phyloP scores from a whole-genome alignment of 2,797 vertebrate species.

The Smutsia gigantea region DNA sequence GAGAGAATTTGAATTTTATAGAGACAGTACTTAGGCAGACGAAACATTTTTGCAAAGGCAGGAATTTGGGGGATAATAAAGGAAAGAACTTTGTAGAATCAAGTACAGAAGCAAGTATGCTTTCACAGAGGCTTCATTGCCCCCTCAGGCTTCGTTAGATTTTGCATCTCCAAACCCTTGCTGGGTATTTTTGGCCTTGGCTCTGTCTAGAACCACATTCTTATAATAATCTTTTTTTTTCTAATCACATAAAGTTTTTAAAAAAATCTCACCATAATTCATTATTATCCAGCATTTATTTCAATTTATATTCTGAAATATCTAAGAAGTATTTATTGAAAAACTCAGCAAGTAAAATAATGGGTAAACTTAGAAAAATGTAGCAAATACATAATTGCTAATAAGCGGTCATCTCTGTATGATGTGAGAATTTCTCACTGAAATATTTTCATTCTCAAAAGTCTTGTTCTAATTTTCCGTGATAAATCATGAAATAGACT shows the following conservation, averaged over 20 bases:
- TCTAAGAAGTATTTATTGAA: not conserved
- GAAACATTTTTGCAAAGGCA: not conserved
- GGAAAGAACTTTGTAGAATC: not conserved
- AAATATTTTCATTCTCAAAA: slow-evolving; percentile 7
- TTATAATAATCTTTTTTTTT: not conserved
- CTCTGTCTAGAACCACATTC: not conserved
- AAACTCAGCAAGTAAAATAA: not conserved
- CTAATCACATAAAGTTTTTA: not conserved
- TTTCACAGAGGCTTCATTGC: not conserved
- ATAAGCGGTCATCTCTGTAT: not conserved
- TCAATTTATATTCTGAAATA: not conserved
- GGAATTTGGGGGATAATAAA: not conserved
- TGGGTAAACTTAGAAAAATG: not conserved
- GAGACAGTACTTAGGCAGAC: not conserved
- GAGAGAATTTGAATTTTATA: not conserved
- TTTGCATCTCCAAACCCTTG: not conserved
- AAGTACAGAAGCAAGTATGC: not conserved
- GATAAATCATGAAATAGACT: not conserved
- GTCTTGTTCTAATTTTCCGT: not conserved
- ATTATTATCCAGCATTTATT: not conserved
- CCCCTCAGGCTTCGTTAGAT: not conserved
- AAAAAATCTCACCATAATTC: not conserved
- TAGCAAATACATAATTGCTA: not conserved
- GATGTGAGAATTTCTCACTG: not conserved
- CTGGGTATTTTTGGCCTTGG: not conserved